Evolutionary conservation across 2,888 invertebrate genomes (phyloP), one percentile per base, ranked within the genome.

Genomic region (Erynnis tages): DNA sequence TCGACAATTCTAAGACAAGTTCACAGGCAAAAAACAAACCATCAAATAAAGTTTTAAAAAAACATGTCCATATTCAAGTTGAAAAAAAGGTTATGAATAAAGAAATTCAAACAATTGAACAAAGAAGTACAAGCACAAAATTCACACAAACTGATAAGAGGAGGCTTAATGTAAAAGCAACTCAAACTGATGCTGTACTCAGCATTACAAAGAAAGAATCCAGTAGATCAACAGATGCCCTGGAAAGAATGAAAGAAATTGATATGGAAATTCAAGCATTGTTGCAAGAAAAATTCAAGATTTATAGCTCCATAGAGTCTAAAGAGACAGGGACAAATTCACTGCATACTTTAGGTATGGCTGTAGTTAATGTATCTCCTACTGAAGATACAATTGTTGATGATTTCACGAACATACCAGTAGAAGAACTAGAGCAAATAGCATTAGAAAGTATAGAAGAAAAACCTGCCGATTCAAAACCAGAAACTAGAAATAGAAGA

Each of bases 231-330:
- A 74, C 67, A 46, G 83, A 83, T 45, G 71, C 90, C 5, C 80
- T 91, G 62, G 86, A 90, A 45, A 84, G 91, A 68, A 91, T 92
- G 91, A 90, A 91, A 59, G 89, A 91, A 66, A 92, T 92, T 52
- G 92, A 92, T 62, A 67, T 91, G 54, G 91, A 91, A 65, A 91
- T 92, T 61, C 91, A 91, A 60, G 81, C 81, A 29, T 69, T 92
- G 38, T 71, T 91, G 58, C 88, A 90, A 64, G 91, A 92, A 65
- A 92, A 92, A 63, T 90, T 92, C 66, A 85, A 88, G 60, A 65
- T 92, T 5, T 92, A 92, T 59, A 87, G 83, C 61, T 85, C 89
- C 54, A 63, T 92, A 53, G 88, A 90, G 61, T 77, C 72, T 40
- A 86, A 76, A 56, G 72, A 76, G 44, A 52, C 73, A 8, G 66